A percentile compares a stretch with the other conserved stretches of the same genome.
These are phyloP conservation scores for Aphodius sticticus DNA, from an alignment of 2,888 invertebrate genomes.

Conservation along the genomic window DNA sequence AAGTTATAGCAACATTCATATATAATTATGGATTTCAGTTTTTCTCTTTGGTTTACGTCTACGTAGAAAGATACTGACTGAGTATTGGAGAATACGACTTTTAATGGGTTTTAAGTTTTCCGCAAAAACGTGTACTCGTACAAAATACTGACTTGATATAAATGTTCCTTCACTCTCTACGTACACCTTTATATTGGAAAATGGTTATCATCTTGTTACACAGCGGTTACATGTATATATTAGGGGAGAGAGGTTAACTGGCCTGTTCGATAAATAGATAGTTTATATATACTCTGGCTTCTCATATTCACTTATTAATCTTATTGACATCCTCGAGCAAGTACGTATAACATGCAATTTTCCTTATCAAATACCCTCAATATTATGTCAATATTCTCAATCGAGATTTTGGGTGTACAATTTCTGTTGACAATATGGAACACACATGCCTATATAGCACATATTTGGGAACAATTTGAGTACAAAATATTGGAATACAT, in stretches of 20 bases:
- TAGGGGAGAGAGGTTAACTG: constrained; percentile 52
- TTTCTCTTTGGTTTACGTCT: constrained; percentile 38
- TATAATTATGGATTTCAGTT: constrained; percentile 27
- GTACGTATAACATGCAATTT: constrained; percentile 7
- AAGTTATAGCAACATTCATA: constrained; percentile 61
- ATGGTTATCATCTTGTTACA: constrained; percentile 6
- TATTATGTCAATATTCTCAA: background rate
- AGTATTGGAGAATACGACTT: constrained; percentile 45
- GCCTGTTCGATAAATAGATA: constrained; percentile 9
- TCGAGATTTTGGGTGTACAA: background rate
- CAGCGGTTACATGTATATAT: constrained; percentile 46
- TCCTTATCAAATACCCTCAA: constrained; percentile 11
- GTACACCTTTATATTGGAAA: constrained; percentile 49
- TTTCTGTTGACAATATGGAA: constrained; percentile 7
- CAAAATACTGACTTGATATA: constrained; percentile 59
- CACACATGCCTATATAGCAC: constrained; percentile 6
- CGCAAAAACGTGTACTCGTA: constrained; percentile 62
- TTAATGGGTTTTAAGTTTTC: constrained; percentile 48
- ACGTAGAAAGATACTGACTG: constrained; percentile 61
- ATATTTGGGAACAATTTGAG: constrained; percentile 27
- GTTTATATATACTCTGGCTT: constrained; percentile 48
- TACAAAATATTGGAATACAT: constrained; percentile 31
- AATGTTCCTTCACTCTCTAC: constrained; percentile 47
- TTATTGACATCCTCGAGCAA: constrained; percentile 56
- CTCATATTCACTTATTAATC: constrained; percentile 51